These are phyloP conservation scores for Pristionchus arcanus DNA, from an alignment of 2,888 invertebrate genomes.

Conservation along the genomic window DNA sequence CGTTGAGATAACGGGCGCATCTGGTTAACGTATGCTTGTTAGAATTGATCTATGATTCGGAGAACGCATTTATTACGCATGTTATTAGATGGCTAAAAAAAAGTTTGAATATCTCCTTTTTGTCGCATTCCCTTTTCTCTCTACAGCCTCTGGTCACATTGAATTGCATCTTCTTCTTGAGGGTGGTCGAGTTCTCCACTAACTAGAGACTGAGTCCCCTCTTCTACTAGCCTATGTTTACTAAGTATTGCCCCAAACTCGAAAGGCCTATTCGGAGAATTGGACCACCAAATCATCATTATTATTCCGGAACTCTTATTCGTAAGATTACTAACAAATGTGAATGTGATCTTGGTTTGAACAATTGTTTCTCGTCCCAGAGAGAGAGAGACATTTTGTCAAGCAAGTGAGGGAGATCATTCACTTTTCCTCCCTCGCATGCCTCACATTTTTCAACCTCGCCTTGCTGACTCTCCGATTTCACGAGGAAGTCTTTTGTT, in stretches of 20 bases:
- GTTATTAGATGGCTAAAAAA: no score
- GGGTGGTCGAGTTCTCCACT: neutral
- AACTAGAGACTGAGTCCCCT: constrained; percentile 21
- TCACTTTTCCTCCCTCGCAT: constrained; percentile 40
- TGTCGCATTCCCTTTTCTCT: neutral
- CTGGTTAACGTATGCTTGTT: neutral
- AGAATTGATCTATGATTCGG: no score
- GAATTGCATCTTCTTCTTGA: constrained; percentile 34
- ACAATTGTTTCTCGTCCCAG: constrained; percentile 40
- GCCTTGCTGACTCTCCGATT: constrained; percentile 17
- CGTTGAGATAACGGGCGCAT: neutral
- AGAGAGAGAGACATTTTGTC: neutral
- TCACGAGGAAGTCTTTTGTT: constrained; percentile 20
- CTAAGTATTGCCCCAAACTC: constrained; percentile 1
- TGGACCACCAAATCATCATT: neutral
- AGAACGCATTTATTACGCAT: no score
- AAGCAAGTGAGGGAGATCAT: constrained; percentile 23
- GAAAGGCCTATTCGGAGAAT: neutral
- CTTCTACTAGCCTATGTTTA: neutral
- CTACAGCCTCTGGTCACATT: neutral
- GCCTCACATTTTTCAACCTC: constrained; percentile 30
- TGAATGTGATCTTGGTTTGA: neutral
- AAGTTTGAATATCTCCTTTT: neutral
- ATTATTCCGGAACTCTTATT: neutral
- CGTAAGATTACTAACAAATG: neutral